Conservation (phyloP, 2,888 invertebrate genomes). For the Drosophila tripunctata region DNA sequence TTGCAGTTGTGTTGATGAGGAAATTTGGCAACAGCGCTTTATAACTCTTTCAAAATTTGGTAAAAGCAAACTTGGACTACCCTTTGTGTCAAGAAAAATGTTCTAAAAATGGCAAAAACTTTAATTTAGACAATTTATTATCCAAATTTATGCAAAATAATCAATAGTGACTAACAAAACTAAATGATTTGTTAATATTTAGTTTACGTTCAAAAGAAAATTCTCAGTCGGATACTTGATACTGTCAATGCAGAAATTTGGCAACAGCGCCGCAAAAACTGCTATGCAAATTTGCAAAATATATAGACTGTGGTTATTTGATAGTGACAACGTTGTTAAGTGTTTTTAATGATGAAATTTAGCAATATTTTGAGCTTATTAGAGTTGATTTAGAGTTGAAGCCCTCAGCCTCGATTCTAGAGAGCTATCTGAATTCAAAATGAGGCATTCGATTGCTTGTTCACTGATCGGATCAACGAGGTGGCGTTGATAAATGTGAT, state of each 20-base stretch:
- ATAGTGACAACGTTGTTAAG: slow-evolving; percentile 28
- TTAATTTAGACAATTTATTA: no score
- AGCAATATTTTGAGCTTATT: slow-evolving; percentile 14
- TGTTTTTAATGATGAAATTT: slow-evolving; percentile 35
- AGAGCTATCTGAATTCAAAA: slow-evolving; percentile 40
- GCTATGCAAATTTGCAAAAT: slow-evolving; percentile 14
- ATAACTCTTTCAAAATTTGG: neutral
- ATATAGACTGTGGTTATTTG: slow-evolving; percentile 6
- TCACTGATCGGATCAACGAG: slow-evolving; percentile 18
- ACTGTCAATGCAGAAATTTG: slow-evolving; percentile 11
- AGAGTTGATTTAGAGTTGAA: slow-evolving; percentile 35
- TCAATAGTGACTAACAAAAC: neutral
- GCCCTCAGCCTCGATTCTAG: slow-evolving; percentile 12
- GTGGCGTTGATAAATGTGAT: slow-evolving; percentile 65
- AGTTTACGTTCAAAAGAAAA: neutral
- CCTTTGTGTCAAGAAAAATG: no score
- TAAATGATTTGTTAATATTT: neutral
- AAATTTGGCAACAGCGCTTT: neutral
- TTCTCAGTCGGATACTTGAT: slow-evolving; percentile 8
- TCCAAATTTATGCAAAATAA: no score
- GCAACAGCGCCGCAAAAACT: neutral
- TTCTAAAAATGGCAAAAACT: no score
- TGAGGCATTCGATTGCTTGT: slow-evolving; percentile 22
- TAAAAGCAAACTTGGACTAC: neutral
- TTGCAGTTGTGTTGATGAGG: neutral